A percentile compares a stretch with the other conserved stretches of the same genome.
Conservation (phyloP, 2,113 vertebrate species). For the Rhynchopsitta pachyrhyncha region DNA sequence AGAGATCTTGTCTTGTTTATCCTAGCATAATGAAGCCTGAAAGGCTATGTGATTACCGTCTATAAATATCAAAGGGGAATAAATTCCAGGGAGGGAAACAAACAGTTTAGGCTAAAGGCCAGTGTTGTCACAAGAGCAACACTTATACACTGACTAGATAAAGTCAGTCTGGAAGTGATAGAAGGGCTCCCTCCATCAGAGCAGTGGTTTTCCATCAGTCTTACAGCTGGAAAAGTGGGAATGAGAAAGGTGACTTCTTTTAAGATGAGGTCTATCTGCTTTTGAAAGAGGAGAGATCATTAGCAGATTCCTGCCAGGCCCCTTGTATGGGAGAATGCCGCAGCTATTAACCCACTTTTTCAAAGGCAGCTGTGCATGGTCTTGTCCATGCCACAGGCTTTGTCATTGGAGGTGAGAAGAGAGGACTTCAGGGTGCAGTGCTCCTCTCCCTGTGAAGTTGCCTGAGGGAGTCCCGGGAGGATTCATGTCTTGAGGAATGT, state of each 20-base stretch:
- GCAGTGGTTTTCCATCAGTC: neutral
- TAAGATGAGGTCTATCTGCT: neutral
- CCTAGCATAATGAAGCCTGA: neutral
- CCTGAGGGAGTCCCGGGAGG: fast-evolving
- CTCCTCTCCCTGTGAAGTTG: neutral
- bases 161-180: neutral
- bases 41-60: neutral
- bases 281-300: neutral
- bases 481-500: neutral
- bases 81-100: neutral
- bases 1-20: neutral
- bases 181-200: neutral
- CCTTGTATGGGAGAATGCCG: fast-evolving
- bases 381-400: neutral
- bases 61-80: neutral
- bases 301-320: neutral
- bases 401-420: neutral
- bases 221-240: neutral
- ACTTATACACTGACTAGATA: neutral
- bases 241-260: neutral
- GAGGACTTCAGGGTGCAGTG: fast-evolving
- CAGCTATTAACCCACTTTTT: neutral
- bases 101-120: neutral
- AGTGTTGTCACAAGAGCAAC: neutral
- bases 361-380: neutral